Percentiles rank a stretch among this genome's conserved stretches.
Conservation (phyloP, 2,113 vertebrate species). For the Boleophthalmus pectinirostris region DNA sequence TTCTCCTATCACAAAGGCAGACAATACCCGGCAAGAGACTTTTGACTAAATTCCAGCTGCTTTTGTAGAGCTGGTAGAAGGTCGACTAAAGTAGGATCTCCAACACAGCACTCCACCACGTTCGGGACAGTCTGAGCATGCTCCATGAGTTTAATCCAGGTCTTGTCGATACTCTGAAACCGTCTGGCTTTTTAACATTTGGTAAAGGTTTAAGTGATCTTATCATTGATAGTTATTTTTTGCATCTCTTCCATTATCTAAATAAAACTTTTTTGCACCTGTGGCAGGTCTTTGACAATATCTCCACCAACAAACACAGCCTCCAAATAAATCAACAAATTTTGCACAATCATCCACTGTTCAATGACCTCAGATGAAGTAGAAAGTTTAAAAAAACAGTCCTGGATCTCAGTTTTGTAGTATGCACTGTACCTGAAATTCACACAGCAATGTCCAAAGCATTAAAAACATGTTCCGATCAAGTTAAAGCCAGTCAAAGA, state of each 20-base stretch:
- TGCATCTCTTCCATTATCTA: neutral
- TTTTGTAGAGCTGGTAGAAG: constrained; percentile 91
- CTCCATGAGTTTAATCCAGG: constrained; percentile 96
- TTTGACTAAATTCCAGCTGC: constrained; percentile 96
- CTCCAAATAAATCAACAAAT: constrained; percentile 97
- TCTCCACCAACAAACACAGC: constrained; percentile 96
- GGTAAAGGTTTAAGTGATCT: neutral
- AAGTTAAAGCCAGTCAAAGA: neutral
- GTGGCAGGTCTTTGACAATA: constrained; percentile 95
- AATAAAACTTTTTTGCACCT: constrained; percentile 73
- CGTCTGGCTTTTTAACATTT: constrained; percentile 91
- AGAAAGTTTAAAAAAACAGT: constrained; percentile 93
- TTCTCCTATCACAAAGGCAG: constrained; percentile 35
- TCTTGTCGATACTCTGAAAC: constrained; percentile 96
- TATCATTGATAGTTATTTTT: neutral
- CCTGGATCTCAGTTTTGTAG: constrained; percentile 93
- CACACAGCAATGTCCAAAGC: constrained; percentile 1
- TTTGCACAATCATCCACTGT: constrained; percentile 96
- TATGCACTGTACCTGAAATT: constrained; percentile 88
- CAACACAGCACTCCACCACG: constrained; percentile 91
- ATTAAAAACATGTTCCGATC: neutral
- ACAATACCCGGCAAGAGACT: constrained; percentile 92
- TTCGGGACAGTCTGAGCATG: constrained; percentile 89
- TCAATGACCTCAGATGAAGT: constrained; percentile 91
- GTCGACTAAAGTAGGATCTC: constrained; percentile 93